Evolutionary conservation across 2,797 vertebrate species (phyloP).

Genomic region (Gadopsis bispinosus): DNA sequence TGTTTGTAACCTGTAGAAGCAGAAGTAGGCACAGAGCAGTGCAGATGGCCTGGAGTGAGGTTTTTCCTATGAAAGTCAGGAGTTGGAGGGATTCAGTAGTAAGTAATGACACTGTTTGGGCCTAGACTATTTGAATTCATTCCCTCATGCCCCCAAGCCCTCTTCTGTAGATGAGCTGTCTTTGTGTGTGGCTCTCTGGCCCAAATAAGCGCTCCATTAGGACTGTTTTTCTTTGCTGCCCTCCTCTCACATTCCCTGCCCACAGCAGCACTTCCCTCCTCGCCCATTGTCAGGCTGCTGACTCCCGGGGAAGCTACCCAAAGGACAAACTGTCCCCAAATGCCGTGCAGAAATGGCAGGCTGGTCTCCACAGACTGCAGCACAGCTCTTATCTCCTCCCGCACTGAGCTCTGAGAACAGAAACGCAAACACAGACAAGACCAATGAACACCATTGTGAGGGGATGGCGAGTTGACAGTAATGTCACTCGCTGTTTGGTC

Average conservation of each 20-base stretch:
- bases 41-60: slow-evolving; percentile 37
- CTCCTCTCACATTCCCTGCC: slow-evolving; percentile 61
- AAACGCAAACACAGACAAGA: slow-evolving; percentile 69
- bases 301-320: slow-evolving; percentile 64
- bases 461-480: slow-evolving; percentile 70
- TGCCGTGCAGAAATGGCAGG: slow-evolving; percentile 66
- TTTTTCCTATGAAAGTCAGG: slow-evolving; percentile 53
- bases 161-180: slow-evolving; percentile 61
- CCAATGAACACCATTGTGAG: slow-evolving; percentile 52
- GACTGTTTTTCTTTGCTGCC: slow-evolving; percentile 63
- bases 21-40: slow-evolving; percentile 31
- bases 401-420: slow-evolving; percentile 62
- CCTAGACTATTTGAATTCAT: slow-evolving; percentile 66
- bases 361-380: slow-evolving; percentile 69
- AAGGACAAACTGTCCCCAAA: slow-evolving; percentile 77
- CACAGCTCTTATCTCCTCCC: slow-evolving; percentile 67
- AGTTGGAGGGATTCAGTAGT: slow-evolving; percentile 59
- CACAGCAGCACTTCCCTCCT: slow-evolving; percentile 69
- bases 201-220: slow-evolving; percentile 80
- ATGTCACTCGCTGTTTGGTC: slow-evolving; percentile 74
- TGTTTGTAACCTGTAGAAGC: slow-evolving; percentile 39
- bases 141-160: slow-evolving; percentile 51
- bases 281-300: slow-evolving; percentile 67
- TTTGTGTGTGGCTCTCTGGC: slow-evolving; percentile 74
- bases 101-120: slow-evolving; percentile 69